These are phyloP conservation scores for Lophotis ruficrista DNA, from an alignment of 2,113 vertebrate species.

Conservation along the genomic window DNA sequence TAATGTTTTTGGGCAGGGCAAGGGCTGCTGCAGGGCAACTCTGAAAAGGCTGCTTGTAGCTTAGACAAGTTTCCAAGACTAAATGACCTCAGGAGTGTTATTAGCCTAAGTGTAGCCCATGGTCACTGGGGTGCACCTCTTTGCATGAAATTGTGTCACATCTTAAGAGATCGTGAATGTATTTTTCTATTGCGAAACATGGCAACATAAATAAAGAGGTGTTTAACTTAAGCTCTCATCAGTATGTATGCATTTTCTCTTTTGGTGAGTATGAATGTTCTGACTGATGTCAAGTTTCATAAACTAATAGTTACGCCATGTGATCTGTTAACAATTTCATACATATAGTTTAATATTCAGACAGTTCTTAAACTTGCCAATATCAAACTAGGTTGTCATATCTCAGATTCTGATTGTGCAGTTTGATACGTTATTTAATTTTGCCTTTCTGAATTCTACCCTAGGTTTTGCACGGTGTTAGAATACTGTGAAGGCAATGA, in stretches of 20 bases:
- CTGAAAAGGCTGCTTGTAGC: neutral
- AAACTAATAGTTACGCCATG: neutral
- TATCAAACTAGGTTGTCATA: neutral
- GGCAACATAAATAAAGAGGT: neutral
- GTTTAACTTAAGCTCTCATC: neutral
- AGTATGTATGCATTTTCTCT: neutral
- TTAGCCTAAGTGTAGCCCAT: neutral
- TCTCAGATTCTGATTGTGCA: neutral
- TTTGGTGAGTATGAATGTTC: neutral
- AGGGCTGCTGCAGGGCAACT: neutral
- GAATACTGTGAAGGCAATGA: slow-evolving; percentile 99
- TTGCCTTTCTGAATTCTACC: slow-evolving; percentile 13
- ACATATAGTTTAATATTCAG: neutral
- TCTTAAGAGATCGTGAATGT: neutral
- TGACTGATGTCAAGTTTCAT: neutral
- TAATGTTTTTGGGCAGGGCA: neutral
- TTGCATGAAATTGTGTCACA: neutral
- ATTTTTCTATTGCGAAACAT: neutral
- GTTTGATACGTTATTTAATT: neutral
- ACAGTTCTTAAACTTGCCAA: neutral
- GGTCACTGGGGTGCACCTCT: neutral
- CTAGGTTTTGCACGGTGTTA: slow-evolving; percentile 98
- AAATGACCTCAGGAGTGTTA: neutral
- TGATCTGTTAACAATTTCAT: neutral
- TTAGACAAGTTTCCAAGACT: neutral